Conservation (phyloP, 2,113 vertebrate genomes). For the Peromyscus californicus region DNA sequence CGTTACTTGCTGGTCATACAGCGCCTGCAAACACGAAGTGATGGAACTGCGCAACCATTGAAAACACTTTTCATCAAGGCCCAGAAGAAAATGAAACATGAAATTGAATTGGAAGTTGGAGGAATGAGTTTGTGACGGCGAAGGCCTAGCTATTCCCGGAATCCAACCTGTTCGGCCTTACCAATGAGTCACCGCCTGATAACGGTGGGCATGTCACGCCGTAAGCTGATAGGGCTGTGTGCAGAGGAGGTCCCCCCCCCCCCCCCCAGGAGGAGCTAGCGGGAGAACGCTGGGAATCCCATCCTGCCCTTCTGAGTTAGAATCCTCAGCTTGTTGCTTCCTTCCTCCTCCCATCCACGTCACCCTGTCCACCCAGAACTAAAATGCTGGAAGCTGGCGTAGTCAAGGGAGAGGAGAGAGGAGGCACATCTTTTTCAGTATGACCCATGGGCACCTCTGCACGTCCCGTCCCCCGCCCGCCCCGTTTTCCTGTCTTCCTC, state of each 20-base stretch:
- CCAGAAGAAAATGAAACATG: neutral
- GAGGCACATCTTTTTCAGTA: neutral
- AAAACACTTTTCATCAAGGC: neutral
- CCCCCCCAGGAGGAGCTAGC: neutral
- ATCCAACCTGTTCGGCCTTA: neutral
- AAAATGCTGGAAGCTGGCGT: neutral
- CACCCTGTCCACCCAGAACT: neutral
- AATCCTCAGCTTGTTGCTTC: neutral
- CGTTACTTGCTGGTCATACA: too few relatives aligned
- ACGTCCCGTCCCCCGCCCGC: neutral
- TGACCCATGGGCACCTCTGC: fast-evolving
- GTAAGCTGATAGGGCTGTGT: neutral
- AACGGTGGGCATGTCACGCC: neutral
- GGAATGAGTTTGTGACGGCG: too few relatives aligned
- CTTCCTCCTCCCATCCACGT: neutral
- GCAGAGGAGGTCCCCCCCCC: neutral
- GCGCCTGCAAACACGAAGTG: neutral
- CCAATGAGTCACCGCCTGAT: neutral
- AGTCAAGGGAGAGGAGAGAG: neutral
- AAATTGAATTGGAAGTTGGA: neutral
- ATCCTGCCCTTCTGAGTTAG: neutral
- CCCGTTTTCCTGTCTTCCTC: too few relatives aligned
- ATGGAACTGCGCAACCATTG: neutral
- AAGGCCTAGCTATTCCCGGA: neutral
- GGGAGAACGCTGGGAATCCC: neutral